phyloP scores from a whole-genome alignment of 2,888 invertebrate species.

The Melolontha melolontha region DNA sequence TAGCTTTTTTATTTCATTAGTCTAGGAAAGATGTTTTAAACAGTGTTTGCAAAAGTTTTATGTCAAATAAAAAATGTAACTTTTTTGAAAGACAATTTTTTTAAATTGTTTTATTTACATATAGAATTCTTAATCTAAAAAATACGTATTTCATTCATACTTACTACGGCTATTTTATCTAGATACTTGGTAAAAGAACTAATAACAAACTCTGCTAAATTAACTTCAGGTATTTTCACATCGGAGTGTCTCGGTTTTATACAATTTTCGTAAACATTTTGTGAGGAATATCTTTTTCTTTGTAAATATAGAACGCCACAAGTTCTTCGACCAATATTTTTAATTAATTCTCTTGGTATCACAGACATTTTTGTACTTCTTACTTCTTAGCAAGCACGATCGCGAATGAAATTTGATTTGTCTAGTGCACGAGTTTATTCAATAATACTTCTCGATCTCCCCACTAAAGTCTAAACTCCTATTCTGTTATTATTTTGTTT shows the following conservation, averaged over 20 bases:
- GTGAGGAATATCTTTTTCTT: slow-evolving; percentile 1
- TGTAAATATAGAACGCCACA: slow-evolving; percentile 7
- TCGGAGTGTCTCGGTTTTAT: slow-evolving; percentile 65
- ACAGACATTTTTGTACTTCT: slow-evolving; percentile 28
- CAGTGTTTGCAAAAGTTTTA: too few relatives aligned
- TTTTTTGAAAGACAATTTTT: too few relatives aligned
- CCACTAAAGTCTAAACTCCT: too few relatives aligned
- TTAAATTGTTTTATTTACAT: too few relatives aligned
- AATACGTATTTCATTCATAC: slow-evolving; percentile 40
- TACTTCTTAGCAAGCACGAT: too few relatives aligned
- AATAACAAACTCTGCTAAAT: slow-evolving; percentile 70
- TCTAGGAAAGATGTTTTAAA: too few relatives aligned
- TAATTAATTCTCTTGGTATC: slow-evolving; percentile 17
- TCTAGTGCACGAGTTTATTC: too few relatives aligned
- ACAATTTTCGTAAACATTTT: slow-evolving; percentile 5
- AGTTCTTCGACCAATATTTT: slow-evolving; percentile 2
- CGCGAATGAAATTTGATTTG: too few relatives aligned
- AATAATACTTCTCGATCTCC: too few relatives aligned
- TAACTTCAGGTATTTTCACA: slow-evolving; percentile 67
- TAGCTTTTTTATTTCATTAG: too few relatives aligned
- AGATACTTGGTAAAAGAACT: slow-evolving; percentile 67
- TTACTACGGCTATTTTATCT: slow-evolving; percentile 61
- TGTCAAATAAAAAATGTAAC: too few relatives aligned
- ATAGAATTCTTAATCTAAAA: neutral
- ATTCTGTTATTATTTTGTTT: too few relatives aligned